Evolutionary conservation across 2,797 vertebrate genomes (phyloP).

Genomic region (Muscicapa comitata): DNA sequence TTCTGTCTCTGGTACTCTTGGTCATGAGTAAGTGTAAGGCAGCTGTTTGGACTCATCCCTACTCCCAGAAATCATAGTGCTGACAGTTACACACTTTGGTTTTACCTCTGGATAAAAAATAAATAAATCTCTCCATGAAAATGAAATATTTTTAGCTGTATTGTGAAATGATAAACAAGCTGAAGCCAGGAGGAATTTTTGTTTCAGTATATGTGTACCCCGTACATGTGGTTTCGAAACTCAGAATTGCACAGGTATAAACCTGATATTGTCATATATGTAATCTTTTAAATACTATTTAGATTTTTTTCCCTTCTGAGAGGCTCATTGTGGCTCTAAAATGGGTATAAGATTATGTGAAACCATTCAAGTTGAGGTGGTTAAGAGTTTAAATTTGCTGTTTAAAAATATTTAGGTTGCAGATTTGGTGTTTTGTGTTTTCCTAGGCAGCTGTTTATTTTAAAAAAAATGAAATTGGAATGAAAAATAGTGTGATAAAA

Average conservation of each 20-base stretch:
- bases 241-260: background rate
- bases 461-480: slow-evolving; percentile 5
- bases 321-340: background rate
- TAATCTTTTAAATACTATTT: background rate
- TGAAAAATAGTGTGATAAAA: slow-evolving; percentile 61
- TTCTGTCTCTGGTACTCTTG: background rate
- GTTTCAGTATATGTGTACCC: background rate
- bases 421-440: background rate
- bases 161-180: background rate
- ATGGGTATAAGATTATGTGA: background rate
- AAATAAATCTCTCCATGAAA: background rate
- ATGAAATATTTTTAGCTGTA: background rate
- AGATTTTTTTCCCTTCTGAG: background rate
- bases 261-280: background rate
- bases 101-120: background rate
- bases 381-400: background rate
- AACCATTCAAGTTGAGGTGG: background rate
- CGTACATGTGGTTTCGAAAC: background rate
- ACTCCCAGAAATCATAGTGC: background rate
- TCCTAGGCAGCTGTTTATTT: background rate
- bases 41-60: background rate
- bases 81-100: background rate
- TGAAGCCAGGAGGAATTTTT: background rate
- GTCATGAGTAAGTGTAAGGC: background rate
- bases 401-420: background rate